Base-by-base conservation (phyloP, 1,140 invertebrate species). In the Camponotus floridanus region DNA sequence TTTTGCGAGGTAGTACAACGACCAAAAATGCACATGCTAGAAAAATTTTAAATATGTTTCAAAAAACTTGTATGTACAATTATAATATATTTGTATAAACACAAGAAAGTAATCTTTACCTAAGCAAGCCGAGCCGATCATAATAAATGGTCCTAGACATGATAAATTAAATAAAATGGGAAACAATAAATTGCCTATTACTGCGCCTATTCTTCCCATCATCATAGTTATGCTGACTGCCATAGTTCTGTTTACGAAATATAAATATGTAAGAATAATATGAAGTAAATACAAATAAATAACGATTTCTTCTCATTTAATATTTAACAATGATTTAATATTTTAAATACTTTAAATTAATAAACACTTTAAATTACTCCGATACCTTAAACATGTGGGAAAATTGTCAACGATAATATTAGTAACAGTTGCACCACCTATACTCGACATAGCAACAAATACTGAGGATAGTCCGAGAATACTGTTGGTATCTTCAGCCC, bases 161-260 rank as follows among this genome's bases (percentile, higher is more conserved):
- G 92, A 92, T 6, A 94, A 33, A 39, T 90, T 86, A 64, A 95
- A 93, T 42, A 95, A 79, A 70, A 95, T 74, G 6, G 95, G 95
- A 62, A 95, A 95, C 0, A 95, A 21, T 51, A 95, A 73, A 90
- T 95, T 95, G n/a, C 95, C 95, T 15, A 93, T 65, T 9, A 95
- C 91, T 3, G 94, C 94, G 15, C 95, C 95, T 21, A 94, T 76
- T 79, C 95, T 92, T 21, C 95, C 95, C 1, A 93, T 81, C 87
- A 94, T 94, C 92, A 95, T 93, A 0, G 93, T 93, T 21, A 94
- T 76, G 45, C 93, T 92, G 33, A 95, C 92, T 6, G 94, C 94
- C 94, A 95, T 95, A 26, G 95, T 94, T 88, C 95, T 95, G 48
- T 51, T 51, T 51, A 15, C 18, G 74, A 48, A 91, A 92, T 0